Conservation (phyloP, 35 echinoderm and acorn worm species). For the Holothuria glaberrima region DNA sequence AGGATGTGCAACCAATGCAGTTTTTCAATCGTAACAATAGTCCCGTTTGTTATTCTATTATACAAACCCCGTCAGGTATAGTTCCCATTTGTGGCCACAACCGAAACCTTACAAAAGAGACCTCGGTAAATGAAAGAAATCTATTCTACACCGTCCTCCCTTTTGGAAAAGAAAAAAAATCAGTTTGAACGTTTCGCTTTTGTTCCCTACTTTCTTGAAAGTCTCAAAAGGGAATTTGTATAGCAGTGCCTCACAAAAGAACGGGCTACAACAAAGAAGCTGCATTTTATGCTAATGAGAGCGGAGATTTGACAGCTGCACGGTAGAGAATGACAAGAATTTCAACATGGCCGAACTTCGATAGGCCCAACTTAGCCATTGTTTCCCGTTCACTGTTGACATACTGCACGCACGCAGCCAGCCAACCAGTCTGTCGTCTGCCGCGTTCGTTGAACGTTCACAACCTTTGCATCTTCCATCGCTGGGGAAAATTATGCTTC, state of each 20-base stretch:
- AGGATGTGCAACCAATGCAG: neutral
- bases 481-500: constrained; percentile 22
- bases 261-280: constrained; percentile 28
- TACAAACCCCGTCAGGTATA: constrained; percentile 5
- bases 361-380: constrained; percentile 46
- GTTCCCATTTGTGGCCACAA: constrained; percentile 19
- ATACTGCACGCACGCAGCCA: constrained; percentile 26
- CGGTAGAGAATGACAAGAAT: constrained; percentile 54
- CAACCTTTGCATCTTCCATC: constrained; percentile 39
- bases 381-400: constrained; percentile 42
- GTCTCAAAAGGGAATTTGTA: no score
- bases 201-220: neutral
- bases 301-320: constrained; percentile 34
- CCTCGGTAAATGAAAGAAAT: neutral
- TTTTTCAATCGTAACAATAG: constrained; percentile 18
- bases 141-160: constrained; percentile 5
- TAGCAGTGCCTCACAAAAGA: constrained; percentile 38
- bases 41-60: constrained; percentile 29
- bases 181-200: constrained; percentile 29
- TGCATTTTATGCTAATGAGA: constrained; percentile 61
- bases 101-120: constrained; percentile 33
- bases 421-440: neutral
- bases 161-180: neutral
- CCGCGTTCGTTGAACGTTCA: constrained; percentile 32
- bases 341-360: constrained; percentile 51